phyloP scores from a whole-genome alignment of 2,888 invertebrate genomes.

The Heliconius sara region DNA sequence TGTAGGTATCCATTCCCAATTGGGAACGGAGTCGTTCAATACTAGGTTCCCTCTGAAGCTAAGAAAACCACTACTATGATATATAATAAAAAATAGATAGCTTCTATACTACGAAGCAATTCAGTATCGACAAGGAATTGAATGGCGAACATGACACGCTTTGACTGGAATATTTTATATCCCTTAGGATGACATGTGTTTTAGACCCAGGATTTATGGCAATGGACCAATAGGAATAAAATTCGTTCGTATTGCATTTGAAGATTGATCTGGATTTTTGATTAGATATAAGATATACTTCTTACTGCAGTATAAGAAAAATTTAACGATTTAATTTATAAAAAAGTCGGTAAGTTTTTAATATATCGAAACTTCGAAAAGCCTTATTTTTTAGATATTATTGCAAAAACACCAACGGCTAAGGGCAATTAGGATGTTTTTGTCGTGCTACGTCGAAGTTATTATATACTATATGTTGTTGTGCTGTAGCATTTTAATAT shows the following conservation, averaged over 20 bases:
- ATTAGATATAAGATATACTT: background rate
- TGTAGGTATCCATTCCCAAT: too few relatives aligned
- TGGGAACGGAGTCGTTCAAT: too few relatives aligned
- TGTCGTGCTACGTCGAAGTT: too few relatives aligned
- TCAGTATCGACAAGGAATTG: conserved; percentile 13
- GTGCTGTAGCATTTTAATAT: too few relatives aligned
- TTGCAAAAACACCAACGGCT: too few relatives aligned
- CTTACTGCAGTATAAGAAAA: background rate
- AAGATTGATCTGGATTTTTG: background rate
- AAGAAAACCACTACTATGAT: background rate
- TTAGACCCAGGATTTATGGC: conserved; percentile 8
- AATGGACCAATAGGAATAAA: background rate
- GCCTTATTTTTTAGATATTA: background rate
- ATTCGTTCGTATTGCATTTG: background rate
- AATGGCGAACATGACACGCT: conserved; percentile 18
- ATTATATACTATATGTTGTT: too few relatives aligned
- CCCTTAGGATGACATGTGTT: conserved; percentile 31
- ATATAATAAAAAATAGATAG: background rate
- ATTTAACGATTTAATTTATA: background rate
- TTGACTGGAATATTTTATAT: conserved; percentile 30
- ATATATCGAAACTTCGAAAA: background rate
- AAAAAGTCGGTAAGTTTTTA: background rate
- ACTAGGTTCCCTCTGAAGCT: background rate
- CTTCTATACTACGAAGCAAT: background rate
- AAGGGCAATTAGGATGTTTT: too few relatives aligned